phyloP scores from a whole-genome alignment of 2,888 invertebrate species.

The Agrotis segetum region DNA sequence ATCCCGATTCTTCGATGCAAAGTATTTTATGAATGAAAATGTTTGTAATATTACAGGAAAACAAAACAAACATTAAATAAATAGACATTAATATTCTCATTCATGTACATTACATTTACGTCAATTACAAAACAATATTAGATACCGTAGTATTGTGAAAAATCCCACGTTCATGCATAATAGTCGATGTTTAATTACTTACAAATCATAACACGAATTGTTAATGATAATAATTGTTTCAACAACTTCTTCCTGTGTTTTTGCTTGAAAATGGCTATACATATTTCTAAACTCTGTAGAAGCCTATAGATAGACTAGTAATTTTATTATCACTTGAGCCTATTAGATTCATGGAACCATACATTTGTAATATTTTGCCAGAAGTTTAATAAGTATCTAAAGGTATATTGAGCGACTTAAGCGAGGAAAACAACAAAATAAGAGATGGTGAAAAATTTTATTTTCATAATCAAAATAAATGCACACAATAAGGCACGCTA shows the following conservation, averaged over 20 bases:
- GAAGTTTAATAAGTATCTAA: no score
- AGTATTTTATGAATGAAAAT: slow-evolving; percentile 60
- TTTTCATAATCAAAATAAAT: slow-evolving; percentile 25
- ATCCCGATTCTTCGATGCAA: slow-evolving; percentile 14
- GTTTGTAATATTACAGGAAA: slow-evolving; percentile 61
- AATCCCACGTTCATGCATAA: slow-evolving; percentile 19
- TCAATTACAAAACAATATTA: slow-evolving; percentile 50
- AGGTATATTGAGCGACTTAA: no score
- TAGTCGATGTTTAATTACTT: slow-evolving; percentile 20
- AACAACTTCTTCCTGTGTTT: not conserved
- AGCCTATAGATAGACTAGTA: not conserved
- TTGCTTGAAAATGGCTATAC: not conserved
- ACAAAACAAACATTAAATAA: slow-evolving; percentile 51
- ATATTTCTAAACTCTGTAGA: not conserved
- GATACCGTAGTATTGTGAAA: slow-evolving; percentile 30
- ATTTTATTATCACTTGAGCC: not conserved
- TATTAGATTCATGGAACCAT: no score
- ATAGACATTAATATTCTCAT: slow-evolving; percentile 25
- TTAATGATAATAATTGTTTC: slow-evolving; percentile 4
- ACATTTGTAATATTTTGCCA: no score
- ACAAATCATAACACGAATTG: not conserved
- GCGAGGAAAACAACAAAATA: slow-evolving; percentile 5
- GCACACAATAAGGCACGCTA: not conserved
- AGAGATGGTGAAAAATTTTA: slow-evolving; percentile 24
- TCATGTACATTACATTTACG: slow-evolving; percentile 60